Evolutionary conservation across 1,140 invertebrate genomes (phyloP), one percentile per base, ranked within the genome.

Genomic region (Drosophila malerkotliana): DNA sequence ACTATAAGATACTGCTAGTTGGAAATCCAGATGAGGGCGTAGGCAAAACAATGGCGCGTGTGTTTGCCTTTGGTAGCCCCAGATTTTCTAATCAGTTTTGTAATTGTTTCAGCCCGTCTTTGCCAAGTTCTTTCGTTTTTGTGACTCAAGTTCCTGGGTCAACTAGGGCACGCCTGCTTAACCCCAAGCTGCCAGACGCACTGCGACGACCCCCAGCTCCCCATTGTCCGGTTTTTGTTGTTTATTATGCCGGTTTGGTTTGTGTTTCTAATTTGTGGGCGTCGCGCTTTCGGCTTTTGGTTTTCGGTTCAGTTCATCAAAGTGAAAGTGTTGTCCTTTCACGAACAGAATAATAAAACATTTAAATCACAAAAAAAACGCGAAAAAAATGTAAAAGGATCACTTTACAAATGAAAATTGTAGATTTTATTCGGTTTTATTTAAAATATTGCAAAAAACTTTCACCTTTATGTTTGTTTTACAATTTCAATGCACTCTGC

Each of bases 51-150:
- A 76, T 79, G 75, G 63, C 44, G 60, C 55, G 62, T 72, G 77
- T 85, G 74, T 82, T 85, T 72, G 66, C 61, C 39, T 49, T 64
- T 44, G 56, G 47, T 51, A 64, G 56, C 10, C 55, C 84, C 66
- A 87, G 83, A 87, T 87, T 87, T 88, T 87, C 84, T 87, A 87
- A 87, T 87, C 83, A 87, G 83, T 87, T 87, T 89, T 83, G 83
- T 88, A 87, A 87, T 87, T 87, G 83, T 87, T 88, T 87, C 79
- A 73, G 75, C 62, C 75, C 24, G 47, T 34, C 66, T 69, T 61
- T 71, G 60, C 48, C 30, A 53, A 34, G 26, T 71, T 37, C 49
- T 54, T 76, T 44, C 49, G 14, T 59, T 58, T 49, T 55, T 71
- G 57, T 76, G 61, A 63, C 34, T 68, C 49, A 64, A 62, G 64